Percentiles rank a stretch among this genome's conserved stretches.
Conservation (phyloP, 2,113 vertebrate genomes). For the Empidonax alnorum region DNA sequence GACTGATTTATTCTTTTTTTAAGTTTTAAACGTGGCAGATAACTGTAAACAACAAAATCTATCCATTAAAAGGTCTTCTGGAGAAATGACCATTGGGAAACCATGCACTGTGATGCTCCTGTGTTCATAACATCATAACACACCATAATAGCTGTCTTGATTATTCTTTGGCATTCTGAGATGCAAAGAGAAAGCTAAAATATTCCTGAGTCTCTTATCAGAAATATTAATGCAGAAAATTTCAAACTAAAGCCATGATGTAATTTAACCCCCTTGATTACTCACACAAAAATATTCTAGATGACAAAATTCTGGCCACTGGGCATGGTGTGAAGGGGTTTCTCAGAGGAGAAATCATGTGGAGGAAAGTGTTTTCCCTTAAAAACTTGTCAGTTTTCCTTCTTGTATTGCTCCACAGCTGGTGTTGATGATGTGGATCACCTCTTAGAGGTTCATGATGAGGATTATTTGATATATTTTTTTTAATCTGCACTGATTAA, state of each 20-base stretch:
- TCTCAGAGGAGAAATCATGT: neutral
- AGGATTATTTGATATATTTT: neutral
- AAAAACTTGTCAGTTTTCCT: neutral
- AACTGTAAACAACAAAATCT: constrained; percentile 32
- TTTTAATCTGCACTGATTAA: neutral
- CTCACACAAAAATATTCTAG: neutral
- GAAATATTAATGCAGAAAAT: neutral
- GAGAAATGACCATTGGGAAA: neutral
- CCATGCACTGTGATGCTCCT: neutral
- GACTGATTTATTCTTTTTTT: neutral
- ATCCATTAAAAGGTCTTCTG: constrained; percentile 20
- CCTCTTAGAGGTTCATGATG: neutral
- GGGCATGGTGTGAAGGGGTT: neutral
- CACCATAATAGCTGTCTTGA: neutral
- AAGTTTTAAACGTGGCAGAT: neutral
- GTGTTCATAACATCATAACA: neutral
- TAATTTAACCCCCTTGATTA: neutral
- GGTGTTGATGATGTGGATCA: neutral
- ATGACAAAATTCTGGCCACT: neutral
- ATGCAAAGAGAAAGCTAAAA: neutral
- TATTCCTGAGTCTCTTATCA: neutral
- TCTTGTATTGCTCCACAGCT: neutral
- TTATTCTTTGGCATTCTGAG: neutral
- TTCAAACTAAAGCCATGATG: neutral
- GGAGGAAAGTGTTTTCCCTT: neutral